Evolutionary conservation across 2,888 invertebrate species (phyloP), one percentile per base, ranked within the genome.

Genomic region (Eilema caniola): DNA sequence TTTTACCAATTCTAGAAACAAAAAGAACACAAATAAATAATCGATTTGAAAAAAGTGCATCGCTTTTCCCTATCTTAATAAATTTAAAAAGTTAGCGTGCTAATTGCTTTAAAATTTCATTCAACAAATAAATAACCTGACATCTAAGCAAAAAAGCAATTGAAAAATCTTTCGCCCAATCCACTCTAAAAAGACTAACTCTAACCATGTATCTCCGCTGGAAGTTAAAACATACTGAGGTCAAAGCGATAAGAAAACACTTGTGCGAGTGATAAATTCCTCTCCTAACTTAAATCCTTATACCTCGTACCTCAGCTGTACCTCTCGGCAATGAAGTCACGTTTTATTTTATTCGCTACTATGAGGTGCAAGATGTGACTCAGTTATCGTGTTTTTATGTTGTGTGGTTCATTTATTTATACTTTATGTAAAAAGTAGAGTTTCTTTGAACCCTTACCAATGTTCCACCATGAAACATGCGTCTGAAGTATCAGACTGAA

Each of bases 181-280:
- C 7, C 5, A 25, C 16, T 7, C 14, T 10, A 25, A 11, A 41
- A 41, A 41, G 20, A 3, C 4, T 41, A 8, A 62, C 20, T 24
- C 24, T 4, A 62, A 16, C 11, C 37, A 62, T 37, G 0, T 24
- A 24, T 41, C 20, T 41, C 10, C 20, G 24, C 37, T 62, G 23
- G 33, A 23, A 62, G 33, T 23, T 62, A 7, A 62, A 37, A 8
- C 3, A 37, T 37, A 12, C 1, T 24, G 37, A 62, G 20, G 62
- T 41, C 24, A 62, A 62, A 62, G 24, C 37, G 62, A 62, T 25
- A 41, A 62, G 24, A 8, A 37, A 62, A 37, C 37, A 62, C 62
- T 62, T 62, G 62, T 33, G 37, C 37, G 14, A 37, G 37, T 37
- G 62, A 23, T 62, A 24, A 62, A 62, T 62, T 62, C 16, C 14